Base-by-base conservation (phyloP, 2,797 vertebrate species). In the Muscicapa striata region DNA sequence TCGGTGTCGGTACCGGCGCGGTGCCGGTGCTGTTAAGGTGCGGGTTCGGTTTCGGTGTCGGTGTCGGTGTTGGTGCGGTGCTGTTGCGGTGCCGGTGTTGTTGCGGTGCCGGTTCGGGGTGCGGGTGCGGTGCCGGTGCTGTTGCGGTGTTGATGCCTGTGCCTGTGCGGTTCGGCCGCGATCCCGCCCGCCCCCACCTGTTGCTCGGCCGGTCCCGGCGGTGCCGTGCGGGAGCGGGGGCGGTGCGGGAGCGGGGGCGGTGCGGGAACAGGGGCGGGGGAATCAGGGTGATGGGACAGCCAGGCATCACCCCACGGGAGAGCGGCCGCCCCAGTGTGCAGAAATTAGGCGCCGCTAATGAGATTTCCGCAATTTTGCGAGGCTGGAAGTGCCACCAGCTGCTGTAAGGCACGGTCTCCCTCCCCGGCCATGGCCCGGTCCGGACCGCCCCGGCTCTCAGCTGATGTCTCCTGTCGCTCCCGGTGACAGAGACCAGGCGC, bases 301-400 rank as follows among this genome's bases (percentile, higher is more conserved):
- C 49, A 0, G 49, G 32, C 34, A 11, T 61, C 45, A 6, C 14
- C 22, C 26, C 68, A 1, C 13, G 32, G 61, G 29, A 17, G 14
- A 30, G 49, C 0, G 13, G 54, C 36, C 0, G n/a, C n/a, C 32
- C 16, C 18, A 1, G 3, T 0, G 38, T 1, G 52, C 66, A 8
- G 15, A 13, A 16, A 32, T 15, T 6, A 43, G 29, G 48, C 0
- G 70, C 21, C 5, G 79, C 43, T 67, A 32, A 32, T 54, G 14
- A 30, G 45, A 45, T 43, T 59, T 34, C 62, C 6, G 72, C 34
- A 1, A 0, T 11, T 22, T 36, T 20, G 79, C 1, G 1, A 34
- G 61, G 24, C 23, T 30, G 6, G 61, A 32, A 73, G 55, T 19
- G 79, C 30, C 26, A 24, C 19, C 26, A 12, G 72, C 26, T 11